phyloP scores from a whole-genome alignment of 2,888 invertebrate species.

The Rhopalosiphum nymphaeae region DNA sequence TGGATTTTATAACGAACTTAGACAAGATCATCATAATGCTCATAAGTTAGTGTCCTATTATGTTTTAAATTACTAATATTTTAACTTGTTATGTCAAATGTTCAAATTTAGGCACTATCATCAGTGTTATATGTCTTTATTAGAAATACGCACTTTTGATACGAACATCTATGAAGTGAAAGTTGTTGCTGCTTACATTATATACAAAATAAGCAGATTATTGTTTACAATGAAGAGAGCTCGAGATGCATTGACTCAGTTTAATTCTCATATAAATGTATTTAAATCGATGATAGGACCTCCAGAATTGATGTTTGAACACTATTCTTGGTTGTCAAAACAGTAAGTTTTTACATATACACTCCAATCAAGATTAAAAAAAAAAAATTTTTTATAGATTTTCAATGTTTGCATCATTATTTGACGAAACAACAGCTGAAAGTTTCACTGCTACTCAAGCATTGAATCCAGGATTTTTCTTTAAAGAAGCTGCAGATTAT shows the following conservation, averaged over 20 bases:
- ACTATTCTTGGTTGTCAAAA: slow-evolving; percentile 94
- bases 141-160: slow-evolving; percentile 90
- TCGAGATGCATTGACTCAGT: slow-evolving; percentile 94
- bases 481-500: slow-evolving; percentile 87
- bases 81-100: slow-evolving; percentile 34
- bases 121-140: slow-evolving; percentile 90
- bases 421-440: slow-evolving; percentile 93
- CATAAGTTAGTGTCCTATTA: slow-evolving; percentile 70
- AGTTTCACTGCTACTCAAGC: slow-evolving; percentile 94
- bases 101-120: slow-evolving; percentile 78
- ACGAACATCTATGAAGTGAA: slow-evolving; percentile 93
- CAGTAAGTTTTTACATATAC: slow-evolving; percentile 77
- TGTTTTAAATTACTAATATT: background rate
- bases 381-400: slow-evolving; percentile 71
- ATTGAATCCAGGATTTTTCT: slow-evolving; percentile 97
- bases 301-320: slow-evolving; percentile 84
- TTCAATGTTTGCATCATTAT: slow-evolving; percentile 91
- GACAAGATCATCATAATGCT: slow-evolving; percentile 88
- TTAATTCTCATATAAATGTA: slow-evolving; percentile 90
- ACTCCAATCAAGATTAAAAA: background rate
- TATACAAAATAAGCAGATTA: slow-evolving; percentile 93
- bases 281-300: slow-evolving; percentile 87
- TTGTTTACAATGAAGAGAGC: slow-evolving; percentile 91
- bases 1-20: slow-evolving; percentile 93
- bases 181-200: slow-evolving; percentile 94